Evolutionary conservation across 2,888 invertebrate species (phyloP), one percentile per base, ranked within the genome.

Genomic region (Venusia cambrica): DNA sequence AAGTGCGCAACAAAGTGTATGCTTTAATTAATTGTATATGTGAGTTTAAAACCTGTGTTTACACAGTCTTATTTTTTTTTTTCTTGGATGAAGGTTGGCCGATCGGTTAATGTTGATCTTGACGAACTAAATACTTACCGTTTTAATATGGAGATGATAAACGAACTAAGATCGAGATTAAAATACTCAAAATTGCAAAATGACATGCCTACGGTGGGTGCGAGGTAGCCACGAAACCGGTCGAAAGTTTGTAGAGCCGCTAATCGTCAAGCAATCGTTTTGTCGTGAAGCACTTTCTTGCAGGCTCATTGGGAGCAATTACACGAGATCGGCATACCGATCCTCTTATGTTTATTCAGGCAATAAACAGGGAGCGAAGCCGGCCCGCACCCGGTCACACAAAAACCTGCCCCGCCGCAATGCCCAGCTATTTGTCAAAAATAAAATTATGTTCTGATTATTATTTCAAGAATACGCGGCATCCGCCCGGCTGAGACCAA

Each of bases 341-440:
- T 46, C 48, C 48, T 54, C 52, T 59, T 61, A 67, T 66, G 66
- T 70, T 69, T 69, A 70, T 71, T 65, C 68, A 63, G 51, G 50
- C 50, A 57, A 56, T 60, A 59, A 58, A 55, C 9, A 11, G 11
- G 42, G 39, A 45, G 45, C 38, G 46, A 47, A 42, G 50, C 54
- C 54, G 62, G 71, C 29, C 47, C 52, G 57, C 55, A 55, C 51
- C 59, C 52, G 57, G 54, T 48, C 49, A 38, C 33, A 38, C 62
- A 78, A 80, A 79, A 78, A 76, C 71, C 45, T 18, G 43, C 59
- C 67, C 56, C 38, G 62, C 57, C 32, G 63, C 47, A 56, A 60
- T 65, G 70, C 57, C 69, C 78, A 72, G 80, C 75, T 81, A 84
- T 85, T 87, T 87, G 84, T 85, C 84, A 83, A 81, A 83, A 83